Percentiles rank a stretch among this genome's conserved stretches.
Conservation (phyloP, 2,888 invertebrate genomes). For the Oscheius myriophilus region DNA sequence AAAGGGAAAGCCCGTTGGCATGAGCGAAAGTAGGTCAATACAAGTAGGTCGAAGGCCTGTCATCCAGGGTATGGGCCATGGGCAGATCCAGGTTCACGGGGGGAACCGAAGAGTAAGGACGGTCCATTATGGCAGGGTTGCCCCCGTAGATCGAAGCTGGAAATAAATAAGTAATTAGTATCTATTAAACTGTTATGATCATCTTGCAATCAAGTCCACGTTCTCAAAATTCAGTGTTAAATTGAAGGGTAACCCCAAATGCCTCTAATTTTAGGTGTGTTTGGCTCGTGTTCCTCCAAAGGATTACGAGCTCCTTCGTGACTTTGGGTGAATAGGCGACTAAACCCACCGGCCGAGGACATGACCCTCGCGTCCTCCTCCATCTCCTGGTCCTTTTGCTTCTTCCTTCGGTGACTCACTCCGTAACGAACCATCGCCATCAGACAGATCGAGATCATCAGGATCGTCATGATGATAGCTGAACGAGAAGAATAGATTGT, state of each 20-base stretch:
- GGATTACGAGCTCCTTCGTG: neutral
- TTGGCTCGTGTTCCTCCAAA: too few relatives aligned
- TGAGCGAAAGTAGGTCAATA: slow-evolving; percentile 39
- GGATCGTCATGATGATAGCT: slow-evolving; percentile 70
- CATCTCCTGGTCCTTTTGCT: slow-evolving; percentile 68
- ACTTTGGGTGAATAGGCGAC: neutral
- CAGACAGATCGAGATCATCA: slow-evolving; percentile 67
- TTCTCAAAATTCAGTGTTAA: too few relatives aligned
- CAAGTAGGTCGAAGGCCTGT: slow-evolving; percentile 64
- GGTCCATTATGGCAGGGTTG: slow-evolving; percentile 39
- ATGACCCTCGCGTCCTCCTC: slow-evolving; percentile 66
- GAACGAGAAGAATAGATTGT: too few relatives aligned
- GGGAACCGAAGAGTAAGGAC: slow-evolving; percentile 58
- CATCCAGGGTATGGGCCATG: slow-evolving; percentile 65
- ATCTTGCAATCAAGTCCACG: too few relatives aligned
- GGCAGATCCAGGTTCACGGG: slow-evolving; percentile 66
- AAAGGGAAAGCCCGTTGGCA: slow-evolving; percentile 24
- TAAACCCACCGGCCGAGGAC: slow-evolving; percentile 52
- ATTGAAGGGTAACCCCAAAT: too few relatives aligned
- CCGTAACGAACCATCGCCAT: slow-evolving; percentile 69
- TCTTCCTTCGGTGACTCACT: slow-evolving; percentile 69
- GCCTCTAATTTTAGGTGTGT: too few relatives aligned
- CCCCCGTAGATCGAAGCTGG: slow-evolving; percentile 60
- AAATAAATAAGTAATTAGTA: slow-evolving; percentile 27
- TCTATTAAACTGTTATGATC: too few relatives aligned